Conservation (phyloP, 2,888 invertebrate genomes). For the Cheilosia soror region DNA sequence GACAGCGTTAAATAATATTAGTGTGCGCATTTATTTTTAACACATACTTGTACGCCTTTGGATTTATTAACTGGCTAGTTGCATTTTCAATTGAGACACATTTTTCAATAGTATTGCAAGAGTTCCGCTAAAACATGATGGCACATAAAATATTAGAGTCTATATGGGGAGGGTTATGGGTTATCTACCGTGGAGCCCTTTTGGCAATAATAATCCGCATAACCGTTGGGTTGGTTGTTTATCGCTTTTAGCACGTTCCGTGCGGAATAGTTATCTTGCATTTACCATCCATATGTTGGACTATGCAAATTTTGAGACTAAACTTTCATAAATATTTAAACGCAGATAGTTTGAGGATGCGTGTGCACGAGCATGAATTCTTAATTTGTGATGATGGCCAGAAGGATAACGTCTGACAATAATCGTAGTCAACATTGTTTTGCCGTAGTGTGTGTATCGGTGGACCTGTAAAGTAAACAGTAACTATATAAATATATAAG, state of each 20-base stretch:
- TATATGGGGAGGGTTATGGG: too few relatives aligned
- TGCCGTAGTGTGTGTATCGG: not conserved
- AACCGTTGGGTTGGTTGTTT: not conserved
- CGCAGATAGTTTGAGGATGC: not conserved
- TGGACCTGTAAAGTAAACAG: not conserved
- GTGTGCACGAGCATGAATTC: slow-evolving; percentile 6
- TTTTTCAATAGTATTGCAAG: not conserved
- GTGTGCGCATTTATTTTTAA: not conserved
- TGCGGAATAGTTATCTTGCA: not conserved
- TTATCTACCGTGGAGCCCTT: not conserved
- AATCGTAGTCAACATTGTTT: slow-evolving; percentile 6
- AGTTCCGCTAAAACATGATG: not conserved
- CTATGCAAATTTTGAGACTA: slow-evolving; percentile 16
- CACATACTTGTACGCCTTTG: not conserved
- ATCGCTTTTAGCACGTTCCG: not conserved
- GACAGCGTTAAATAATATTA: not conserved
- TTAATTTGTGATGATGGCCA: slow-evolving; percentile 7
- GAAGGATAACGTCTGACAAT: slow-evolving; percentile 10
- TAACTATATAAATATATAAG: too few relatives aligned
- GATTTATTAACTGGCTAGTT: slow-evolving; percentile 8
- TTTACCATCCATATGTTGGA: slow-evolving; percentile 1
- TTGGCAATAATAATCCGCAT: not conserved
- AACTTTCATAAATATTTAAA: not conserved
- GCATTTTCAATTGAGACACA: slow-evolving; percentile 6
- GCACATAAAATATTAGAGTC: not conserved